These are phyloP conservation scores for Oreohelix idahoensis DNA, from an alignment of 1,140 invertebrate genomes.

Conservation along the genomic window DNA sequence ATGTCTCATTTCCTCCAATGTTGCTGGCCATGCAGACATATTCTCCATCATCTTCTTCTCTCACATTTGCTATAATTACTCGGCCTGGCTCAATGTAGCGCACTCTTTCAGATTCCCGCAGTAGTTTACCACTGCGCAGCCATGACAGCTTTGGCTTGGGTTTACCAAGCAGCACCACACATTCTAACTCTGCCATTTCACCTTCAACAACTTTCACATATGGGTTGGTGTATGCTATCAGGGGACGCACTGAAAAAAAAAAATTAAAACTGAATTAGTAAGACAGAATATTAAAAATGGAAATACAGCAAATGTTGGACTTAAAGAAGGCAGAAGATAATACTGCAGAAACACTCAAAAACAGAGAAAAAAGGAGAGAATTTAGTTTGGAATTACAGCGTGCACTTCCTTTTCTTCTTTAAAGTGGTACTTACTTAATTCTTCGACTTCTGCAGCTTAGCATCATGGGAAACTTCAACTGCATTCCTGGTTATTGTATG, in stretches of 20 bases:
- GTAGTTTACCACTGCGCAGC: constrained; percentile 67
- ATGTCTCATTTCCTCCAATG: constrained; percentile 73
- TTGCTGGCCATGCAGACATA: constrained; percentile 74
- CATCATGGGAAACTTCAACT: no score
- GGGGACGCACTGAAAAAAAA: constrained; percentile 63
- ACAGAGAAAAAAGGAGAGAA: no score
- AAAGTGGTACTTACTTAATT: no score
- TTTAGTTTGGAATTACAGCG: no score
- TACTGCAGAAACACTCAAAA: no score
- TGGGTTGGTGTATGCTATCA: constrained; percentile 69
- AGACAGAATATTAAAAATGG: no score
- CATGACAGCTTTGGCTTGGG: constrained; percentile 73
- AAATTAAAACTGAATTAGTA: background rate
- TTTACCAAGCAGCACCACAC: constrained; percentile 73
- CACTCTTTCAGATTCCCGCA: constrained; percentile 47
- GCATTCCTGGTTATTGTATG: no score
- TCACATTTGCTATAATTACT: constrained; percentile 60
- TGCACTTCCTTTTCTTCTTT: no score
- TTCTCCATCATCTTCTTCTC: constrained; percentile 68
- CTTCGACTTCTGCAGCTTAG: no score
- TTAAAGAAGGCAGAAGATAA: no score
- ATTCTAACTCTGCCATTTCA: constrained; percentile 64
- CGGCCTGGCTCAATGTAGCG: constrained; percentile 46
- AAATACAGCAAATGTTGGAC: no score
- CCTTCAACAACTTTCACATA: constrained; percentile 62